A percentile compares a stretch with the other conserved stretches of the same genome.
Conservation (phyloP, 2,113 vertebrate genomes). For the Argyrosomus japonicus region DNA sequence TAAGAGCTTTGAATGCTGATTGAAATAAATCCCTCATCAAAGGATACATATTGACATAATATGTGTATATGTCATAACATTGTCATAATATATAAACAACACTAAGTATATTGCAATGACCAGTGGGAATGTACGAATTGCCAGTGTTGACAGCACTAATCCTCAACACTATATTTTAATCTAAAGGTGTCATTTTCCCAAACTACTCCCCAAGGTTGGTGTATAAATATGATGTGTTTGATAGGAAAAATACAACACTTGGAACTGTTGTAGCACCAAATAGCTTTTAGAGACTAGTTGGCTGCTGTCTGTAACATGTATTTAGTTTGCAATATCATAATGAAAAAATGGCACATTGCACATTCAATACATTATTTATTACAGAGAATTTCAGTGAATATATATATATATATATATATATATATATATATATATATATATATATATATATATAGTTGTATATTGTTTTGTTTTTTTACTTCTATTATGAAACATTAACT, state of each 20-base stretch:
- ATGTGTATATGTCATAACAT: too few relatives aligned
- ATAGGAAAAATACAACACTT: neutral
- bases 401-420: too few relatives aligned
- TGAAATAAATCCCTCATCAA: neutral
- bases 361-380: constrained; percentile 35
- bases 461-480: too few relatives aligned
- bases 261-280: neutral
- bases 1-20: neutral
- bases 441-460: too few relatives aligned
- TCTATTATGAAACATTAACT: neutral
- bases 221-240: neutral
- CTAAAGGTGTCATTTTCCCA: neutral
- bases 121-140: neutral
- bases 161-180: neutral
- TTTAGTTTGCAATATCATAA: neutral
- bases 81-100: neutral
- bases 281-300: neutral
- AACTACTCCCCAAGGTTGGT: neutral
- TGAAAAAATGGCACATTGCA: neutral
- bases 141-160: neutral
- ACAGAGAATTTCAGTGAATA: neutral
- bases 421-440: too few relatives aligned
- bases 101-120: neutral
- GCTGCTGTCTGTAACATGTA: neutral
- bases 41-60: neutral